These are phyloP conservation scores for Schizaphis graminum DNA, from an alignment of 2,888 invertebrate species.

Conservation along the genomic window DNA sequence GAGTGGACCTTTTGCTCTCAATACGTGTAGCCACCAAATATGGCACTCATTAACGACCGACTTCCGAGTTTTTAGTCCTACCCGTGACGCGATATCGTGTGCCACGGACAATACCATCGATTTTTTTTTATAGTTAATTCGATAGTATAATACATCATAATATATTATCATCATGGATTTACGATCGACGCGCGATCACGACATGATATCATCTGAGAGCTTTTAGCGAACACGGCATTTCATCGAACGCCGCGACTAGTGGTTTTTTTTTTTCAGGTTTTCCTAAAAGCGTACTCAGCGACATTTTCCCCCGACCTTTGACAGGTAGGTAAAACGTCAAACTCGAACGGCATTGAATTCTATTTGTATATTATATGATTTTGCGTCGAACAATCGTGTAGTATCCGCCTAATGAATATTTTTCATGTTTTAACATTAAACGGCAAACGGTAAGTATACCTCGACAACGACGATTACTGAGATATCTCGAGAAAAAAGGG, in stretches of 20 bases:
- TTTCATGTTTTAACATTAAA: neutral
- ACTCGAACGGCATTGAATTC: neutral
- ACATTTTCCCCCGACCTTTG: neutral
- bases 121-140: neutral
- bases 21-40: neutral
- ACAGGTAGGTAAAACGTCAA: neutral
- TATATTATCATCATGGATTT: neutral
- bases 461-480: neutral
- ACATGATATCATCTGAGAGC: neutral
- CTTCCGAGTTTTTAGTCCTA: slow-evolving; percentile 12
- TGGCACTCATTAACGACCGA: slow-evolving; percentile 10
- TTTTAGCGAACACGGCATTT: neutral
- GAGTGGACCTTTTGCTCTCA: slow-evolving; percentile 9
- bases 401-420: neutral
- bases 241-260: neutral
- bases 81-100: neutral
- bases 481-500: neutral
- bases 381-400: neutral
- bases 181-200: neutral
- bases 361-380: neutral
- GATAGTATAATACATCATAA: too few relatives aligned
- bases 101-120: neutral
- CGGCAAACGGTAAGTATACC: neutral
- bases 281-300: neutral
- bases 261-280: neutral